A percentile compares a stretch with the other conserved stretches of the same genome.
phyloP scores from a whole-genome alignment of 2,888 invertebrate genomes.

The Drosophila putrida region DNA sequence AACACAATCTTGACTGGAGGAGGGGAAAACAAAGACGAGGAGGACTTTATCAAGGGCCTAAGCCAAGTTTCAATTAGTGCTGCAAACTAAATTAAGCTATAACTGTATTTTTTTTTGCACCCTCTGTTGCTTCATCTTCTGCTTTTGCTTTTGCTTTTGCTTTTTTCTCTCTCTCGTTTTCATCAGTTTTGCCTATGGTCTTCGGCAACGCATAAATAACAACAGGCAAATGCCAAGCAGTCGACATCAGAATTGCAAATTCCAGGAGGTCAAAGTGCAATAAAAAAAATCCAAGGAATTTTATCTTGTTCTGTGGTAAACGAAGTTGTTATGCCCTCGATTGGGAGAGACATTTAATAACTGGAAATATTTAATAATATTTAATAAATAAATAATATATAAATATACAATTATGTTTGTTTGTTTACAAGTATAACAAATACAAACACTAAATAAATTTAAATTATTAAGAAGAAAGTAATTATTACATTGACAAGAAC shows the following conservation, averaged over 20 bases:
- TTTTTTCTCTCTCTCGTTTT: constrained; percentile 2
- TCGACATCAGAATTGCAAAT: constrained; percentile 59
- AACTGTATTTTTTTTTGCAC: constrained; percentile 38
- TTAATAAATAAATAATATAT: no score
- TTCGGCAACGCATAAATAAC: constrained; percentile 65
- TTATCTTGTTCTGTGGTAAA: not conserved
- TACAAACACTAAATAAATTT: not conserved
- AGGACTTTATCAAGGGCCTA: constrained; percentile 33
- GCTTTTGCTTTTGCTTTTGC: not conserved
- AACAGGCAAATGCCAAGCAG: constrained; percentile 34
- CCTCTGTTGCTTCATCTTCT: constrained; percentile 2
- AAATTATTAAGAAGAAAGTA: not conserved
- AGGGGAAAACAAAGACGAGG: not conserved
- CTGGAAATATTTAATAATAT: not conserved
- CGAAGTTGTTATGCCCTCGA: constrained; percentile 10
- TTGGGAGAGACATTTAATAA: not conserved
- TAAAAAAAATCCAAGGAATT: not conserved
- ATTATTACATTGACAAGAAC: no score
- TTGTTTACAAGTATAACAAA: no score
- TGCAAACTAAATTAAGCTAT: constrained; percentile 71
- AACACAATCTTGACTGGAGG: not conserved
- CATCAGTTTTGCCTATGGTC: constrained; percentile 16
- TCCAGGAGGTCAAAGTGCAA: constrained; percentile 28
- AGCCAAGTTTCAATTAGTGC: constrained; percentile 72
- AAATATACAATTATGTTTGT: not conserved